Base-by-base conservation (phyloP, 1,140 invertebrate genomes). In the Teleopsis dalmanni region DNA sequence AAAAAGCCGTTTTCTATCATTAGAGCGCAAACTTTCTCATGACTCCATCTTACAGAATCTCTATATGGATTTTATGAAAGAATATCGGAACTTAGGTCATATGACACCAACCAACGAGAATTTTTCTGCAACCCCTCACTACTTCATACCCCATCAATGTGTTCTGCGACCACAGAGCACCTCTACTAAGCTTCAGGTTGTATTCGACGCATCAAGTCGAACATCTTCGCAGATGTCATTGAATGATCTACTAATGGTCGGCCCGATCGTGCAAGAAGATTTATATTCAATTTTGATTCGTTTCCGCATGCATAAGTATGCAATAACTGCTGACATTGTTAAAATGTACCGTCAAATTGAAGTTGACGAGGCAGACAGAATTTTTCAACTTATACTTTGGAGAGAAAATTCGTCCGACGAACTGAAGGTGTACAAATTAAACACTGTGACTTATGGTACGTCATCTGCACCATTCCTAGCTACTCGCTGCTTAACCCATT, bases 381-480 rank as follows among this genome's bases (percentile, higher is more conserved):
- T 42, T n/a, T 61, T 59, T 43, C 71, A 74, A 58, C 36, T 55
- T n/a, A 66, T 74, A 18, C 19, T 74, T 2, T 72, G 71, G 65
- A 48, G 65, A 26, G 21, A 59, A 29, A 33, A 51, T 5, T 43
- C 26, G 11, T 13, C 9, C 8, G 19, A 59, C 51, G 6, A 53
- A 57, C 10, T 52, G 49, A 23, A 48, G 9, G 23, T 22, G 23
- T 41, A 18, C 23, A 4, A 21, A 2, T 22, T 72, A 9, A 56
- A 57, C n/a, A 63, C 59, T 0, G 48, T 63, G 0, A 63, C 56
- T 0, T 62, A 60, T 41, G 64, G 67, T 3, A 57, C 57, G 11
- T 49, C 61, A 22, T 59, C 60, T 21, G 60, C 69, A 14, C 59
- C 65, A 26, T 73, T 58, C n/a, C 54, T 73, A 26, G 61, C 57